Evolutionary conservation across 2,888 invertebrate species (phyloP).

Genomic region (Stenolophus ochropezus): DNA sequence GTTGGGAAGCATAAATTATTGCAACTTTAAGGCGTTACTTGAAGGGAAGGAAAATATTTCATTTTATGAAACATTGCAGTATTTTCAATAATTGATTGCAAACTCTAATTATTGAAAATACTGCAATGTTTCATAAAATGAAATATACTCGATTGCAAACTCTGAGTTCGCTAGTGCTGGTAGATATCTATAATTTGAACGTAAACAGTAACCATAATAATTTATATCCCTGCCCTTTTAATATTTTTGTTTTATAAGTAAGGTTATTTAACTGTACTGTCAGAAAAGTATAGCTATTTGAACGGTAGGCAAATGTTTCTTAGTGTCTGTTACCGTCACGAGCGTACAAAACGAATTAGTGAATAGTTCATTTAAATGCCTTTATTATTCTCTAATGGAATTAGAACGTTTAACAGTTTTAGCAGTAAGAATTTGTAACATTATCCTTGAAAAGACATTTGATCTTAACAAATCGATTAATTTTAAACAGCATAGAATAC

Average conservation of each 20-base stretch:
- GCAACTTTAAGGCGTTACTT: too few relatives aligned
- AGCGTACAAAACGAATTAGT: conserved; percentile 9
- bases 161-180: not conserved
- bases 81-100: too few relatives aligned
- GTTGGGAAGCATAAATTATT: too few relatives aligned
- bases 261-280: not conserved
- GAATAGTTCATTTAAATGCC: conserved; percentile 22
- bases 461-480: conserved; percentile 27
- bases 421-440: conserved; percentile 15
- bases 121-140: too few relatives aligned
- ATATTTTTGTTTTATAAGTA: not conserved
- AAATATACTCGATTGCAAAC: too few relatives aligned
- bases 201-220: not conserved
- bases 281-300: not conserved
- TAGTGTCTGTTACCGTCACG: not conserved
- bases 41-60: too few relatives aligned
- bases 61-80: too few relatives aligned
- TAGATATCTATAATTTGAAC: not conserved
- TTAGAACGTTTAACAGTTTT: conserved; percentile 33
- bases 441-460: conserved; percentile 41
- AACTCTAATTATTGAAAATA: too few relatives aligned
- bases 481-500: conserved; percentile 22
- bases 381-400: conserved; percentile 26
- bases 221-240: not conserved
- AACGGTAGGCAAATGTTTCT: not conserved